Conservation (phyloP, 2,797 vertebrate genomes). For the Acrossocheilus wenchowensis region DNA sequence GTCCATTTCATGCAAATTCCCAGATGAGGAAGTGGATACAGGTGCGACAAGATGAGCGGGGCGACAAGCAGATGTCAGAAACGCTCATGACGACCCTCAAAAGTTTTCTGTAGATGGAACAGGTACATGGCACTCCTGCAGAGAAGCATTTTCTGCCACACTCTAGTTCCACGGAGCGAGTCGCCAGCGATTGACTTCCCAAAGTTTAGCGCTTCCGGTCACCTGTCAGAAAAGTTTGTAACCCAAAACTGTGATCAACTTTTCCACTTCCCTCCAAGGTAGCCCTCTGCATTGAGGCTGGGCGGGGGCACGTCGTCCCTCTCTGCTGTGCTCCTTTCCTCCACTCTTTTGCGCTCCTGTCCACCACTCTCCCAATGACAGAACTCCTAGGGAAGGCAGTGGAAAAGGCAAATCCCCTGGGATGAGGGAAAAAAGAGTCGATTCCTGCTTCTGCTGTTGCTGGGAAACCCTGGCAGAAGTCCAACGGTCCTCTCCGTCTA, state of each 20-base stretch:
- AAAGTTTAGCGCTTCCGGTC: background rate
- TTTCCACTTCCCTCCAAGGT: constrained; percentile 27
- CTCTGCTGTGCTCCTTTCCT: constrained; percentile 22
- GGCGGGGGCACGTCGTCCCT: constrained; percentile 44
- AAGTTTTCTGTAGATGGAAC: constrained; percentile 28
- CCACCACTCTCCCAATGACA: constrained; percentile 33
- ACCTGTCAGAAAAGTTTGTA: constrained; percentile 10
- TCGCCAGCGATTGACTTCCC: background rate
- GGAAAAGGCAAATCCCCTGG: constrained; percentile 52
- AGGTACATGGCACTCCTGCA: background rate
- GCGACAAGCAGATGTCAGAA: constrained; percentile 31
- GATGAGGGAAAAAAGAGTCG: constrained; percentile 61
- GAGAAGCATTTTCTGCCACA: constrained; percentile 4
- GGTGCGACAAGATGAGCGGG: constrained; percentile 20
- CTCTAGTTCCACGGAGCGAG: background rate
- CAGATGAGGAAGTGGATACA: constrained; percentile 31
- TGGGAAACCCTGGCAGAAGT: constrained; percentile 73
- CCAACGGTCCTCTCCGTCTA: constrained; percentile 61
- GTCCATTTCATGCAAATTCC: constrained; percentile 33
- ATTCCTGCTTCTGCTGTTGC: constrained; percentile 72
- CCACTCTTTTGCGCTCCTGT: constrained; percentile 3
- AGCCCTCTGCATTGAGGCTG: constrained; percentile 65
- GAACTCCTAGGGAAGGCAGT: constrained; percentile 59
- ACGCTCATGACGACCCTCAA: constrained; percentile 4
- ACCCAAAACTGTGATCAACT: constrained; percentile 2